Evolutionary conservation across 2,888 invertebrate genomes (phyloP).

Genomic region (Phymatocera aterrima): DNA sequence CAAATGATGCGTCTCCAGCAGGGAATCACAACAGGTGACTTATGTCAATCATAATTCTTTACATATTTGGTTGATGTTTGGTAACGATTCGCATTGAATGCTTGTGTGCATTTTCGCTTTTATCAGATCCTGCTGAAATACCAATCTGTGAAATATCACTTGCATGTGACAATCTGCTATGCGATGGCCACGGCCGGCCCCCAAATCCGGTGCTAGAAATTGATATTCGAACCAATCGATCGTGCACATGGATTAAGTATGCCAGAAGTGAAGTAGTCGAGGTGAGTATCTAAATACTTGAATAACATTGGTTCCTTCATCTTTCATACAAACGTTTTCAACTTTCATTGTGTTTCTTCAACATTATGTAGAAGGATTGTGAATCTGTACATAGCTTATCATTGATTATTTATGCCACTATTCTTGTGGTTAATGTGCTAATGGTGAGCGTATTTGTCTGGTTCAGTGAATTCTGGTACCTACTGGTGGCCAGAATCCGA

Average conservation of each 20-base stretch:
- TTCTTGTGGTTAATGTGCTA: no score
- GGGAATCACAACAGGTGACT: slow-evolving; percentile 82
- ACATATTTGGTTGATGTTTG: not conserved
- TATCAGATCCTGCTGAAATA: slow-evolving; percentile 87
- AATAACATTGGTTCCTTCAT: not conserved
- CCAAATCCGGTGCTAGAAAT: slow-evolving; percentile 92
- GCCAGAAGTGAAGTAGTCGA: slow-evolving; percentile 93
- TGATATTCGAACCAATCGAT: slow-evolving; percentile 78
- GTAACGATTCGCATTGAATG: not conserved
- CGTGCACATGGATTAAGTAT: slow-evolving; percentile 87
- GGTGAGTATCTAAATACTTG: slow-evolving; percentile 74
- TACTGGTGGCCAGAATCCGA: no score
- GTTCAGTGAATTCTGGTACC: no score
- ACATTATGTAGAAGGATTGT: not conserved
- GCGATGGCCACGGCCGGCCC: slow-evolving; percentile 89
- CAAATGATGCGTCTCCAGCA: slow-evolving; percentile 83
- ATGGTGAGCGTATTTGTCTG: no score
- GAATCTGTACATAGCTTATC: not conserved
- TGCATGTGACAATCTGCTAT: slow-evolving; percentile 92
- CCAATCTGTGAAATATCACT: slow-evolving; percentile 91
- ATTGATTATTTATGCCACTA: no score
- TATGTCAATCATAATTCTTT: slow-evolving; percentile 31
- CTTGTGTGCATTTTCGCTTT: slow-evolving; percentile 24
- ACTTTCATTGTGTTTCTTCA: slow-evolving; percentile 23
- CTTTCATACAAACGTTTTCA: not conserved